These are phyloP conservation scores for Heliconius sara DNA, from an alignment of 2,888 invertebrate genomes.

Conservation along the genomic window DNA sequence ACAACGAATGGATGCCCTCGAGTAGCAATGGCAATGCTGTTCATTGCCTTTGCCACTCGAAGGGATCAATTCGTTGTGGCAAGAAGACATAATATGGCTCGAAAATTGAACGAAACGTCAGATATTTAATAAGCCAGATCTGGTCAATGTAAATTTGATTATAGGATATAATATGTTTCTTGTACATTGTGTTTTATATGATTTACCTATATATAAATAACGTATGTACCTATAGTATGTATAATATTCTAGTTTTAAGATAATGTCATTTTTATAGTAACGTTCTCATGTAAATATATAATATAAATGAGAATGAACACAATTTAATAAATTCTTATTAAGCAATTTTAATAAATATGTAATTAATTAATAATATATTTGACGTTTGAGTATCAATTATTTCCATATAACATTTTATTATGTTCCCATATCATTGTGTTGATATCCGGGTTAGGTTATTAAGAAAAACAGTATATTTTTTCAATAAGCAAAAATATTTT, in stretches of 20 bases:
- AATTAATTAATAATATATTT: slow-evolving; percentile 22
- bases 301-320: background rate
- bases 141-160: no score
- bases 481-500: no score
- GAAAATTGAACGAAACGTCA: no score
- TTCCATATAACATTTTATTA: slow-evolving; percentile 16
- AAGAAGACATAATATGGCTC: no score
- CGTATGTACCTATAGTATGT: background rate
- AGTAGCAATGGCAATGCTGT: no score
- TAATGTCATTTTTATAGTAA: background rate
- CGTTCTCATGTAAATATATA: background rate
- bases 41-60: no score
- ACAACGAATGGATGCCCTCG: no score
- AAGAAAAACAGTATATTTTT: no score
- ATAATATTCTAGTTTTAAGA: background rate
- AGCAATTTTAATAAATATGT: slow-evolving; percentile 15
- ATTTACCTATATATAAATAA: background rate
- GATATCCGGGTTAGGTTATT: slow-evolving; percentile 12
- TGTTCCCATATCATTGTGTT: background rate
- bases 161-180: no score
- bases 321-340: slow-evolving; percentile 6
- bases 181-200: background rate
- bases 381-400: slow-evolving; percentile 22
- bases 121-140: no score
- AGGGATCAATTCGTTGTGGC: no score